Evolutionary conservation across 2,888 invertebrate genomes (phyloP), one percentile per base, ranked within the genome.

Genomic region (Phasia obesa): DNA sequence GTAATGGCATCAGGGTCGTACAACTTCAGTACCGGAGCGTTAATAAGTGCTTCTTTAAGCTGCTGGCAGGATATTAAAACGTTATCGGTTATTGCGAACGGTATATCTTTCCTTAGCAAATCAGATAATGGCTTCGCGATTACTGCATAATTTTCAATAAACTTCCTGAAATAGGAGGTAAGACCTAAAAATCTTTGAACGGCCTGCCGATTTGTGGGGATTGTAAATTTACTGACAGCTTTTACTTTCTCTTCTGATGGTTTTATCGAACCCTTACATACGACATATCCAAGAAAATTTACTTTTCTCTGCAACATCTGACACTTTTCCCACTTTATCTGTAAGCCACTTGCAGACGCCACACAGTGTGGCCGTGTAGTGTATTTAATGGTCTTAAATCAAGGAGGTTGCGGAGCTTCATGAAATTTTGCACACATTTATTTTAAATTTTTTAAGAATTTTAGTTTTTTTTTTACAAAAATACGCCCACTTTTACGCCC

Each of bases 91-190:
- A 84, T 25, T 78, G 5, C 82, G 74, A 17, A 87, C 4, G 17
- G 42, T 0, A 15, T 71, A 19, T 71, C 79, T 13, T 81, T 84
- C 7, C 77, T 57, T 0, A 86, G 38, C 13, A 83, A 17, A 44
- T 90, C 88, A 4, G 87, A 87, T 55, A 90, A 78, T 4, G 88
- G 89, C 74, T 86, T 88, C 0, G 90, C 89, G 15, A 88, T 86
- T 4, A 84, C 57, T 0, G 89, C 84, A 23, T 76, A 31, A 9
- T 31, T 31, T 31, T 31, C 31, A 9, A 31, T 31, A 31, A 31
- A 31, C 17, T 51, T 60, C 9, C 5, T 31, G 31, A 82, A 84
- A 47, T 81, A 84, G 0, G 84, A 84, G 1, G 81, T 83, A 5
- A 85, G n/a, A 0, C 84, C 85, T 2, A 85, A n/a, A 59, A 85